Evolutionary conservation across 2,888 invertebrate genomes (phyloP).

Genomic region (Zonitis immaculata): DNA sequence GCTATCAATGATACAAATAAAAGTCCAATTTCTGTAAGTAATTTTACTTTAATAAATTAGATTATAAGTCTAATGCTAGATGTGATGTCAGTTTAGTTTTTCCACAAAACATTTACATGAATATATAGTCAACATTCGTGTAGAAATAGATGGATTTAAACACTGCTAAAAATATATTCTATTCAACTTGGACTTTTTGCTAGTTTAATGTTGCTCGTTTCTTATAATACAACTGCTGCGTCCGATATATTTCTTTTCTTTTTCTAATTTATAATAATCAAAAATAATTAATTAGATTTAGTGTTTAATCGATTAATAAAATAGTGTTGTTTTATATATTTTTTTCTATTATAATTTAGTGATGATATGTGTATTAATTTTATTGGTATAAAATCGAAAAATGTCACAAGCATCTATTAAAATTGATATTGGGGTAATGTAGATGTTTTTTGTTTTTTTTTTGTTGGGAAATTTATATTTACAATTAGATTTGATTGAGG

Average conservation of each 20-base stretch:
- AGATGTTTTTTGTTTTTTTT: constrained; percentile 6
- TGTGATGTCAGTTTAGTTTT: constrained; percentile 17
- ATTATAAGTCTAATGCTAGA: constrained; percentile 4
- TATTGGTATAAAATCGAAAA: constrained; percentile 10
- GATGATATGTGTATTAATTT: constrained; percentile 14
- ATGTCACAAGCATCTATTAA: constrained; percentile 48
- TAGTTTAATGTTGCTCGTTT: constrained; percentile 34
- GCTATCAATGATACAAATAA: constrained; percentile 24
- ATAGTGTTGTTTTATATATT: background rate
- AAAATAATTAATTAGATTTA: no score
- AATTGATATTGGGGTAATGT: constrained; percentile 50
- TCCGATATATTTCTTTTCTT: no score
- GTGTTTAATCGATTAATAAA: no score
- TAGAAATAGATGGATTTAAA: constrained; percentile 43
- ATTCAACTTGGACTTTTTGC: constrained; percentile 37
- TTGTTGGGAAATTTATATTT: background rate
- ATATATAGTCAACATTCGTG: no score
- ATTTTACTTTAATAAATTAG: background rate
- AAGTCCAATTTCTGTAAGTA: constrained; percentile 25
- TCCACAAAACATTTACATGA: constrained; percentile 3
- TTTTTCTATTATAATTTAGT: background rate
- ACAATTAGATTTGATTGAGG: no score
- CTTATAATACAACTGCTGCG: constrained; percentile 38
- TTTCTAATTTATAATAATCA: no score
- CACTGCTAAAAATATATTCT: constrained; percentile 44